Base-by-base conservation (phyloP, 2,888 invertebrate genomes). In the Pheosia tremula region DNA sequence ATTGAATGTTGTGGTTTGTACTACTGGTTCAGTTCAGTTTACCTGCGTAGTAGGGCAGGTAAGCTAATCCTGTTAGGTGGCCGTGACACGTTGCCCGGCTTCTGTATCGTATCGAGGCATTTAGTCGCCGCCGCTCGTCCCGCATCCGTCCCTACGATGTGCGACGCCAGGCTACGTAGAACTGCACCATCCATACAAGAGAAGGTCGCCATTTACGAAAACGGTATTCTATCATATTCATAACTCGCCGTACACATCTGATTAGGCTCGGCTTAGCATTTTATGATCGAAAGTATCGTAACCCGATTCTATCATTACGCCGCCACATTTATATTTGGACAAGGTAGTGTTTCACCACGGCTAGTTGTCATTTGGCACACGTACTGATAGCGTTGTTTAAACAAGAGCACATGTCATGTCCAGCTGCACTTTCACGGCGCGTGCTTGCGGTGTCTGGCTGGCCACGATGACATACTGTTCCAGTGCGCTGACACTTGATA, bases 31-130 rank as follows among this genome's bases (percentile, higher is more conserved):
- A 82, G 84, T 83, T 82, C 76, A 81, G 81, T 86, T 85, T 88
- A 87, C 87, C 86, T 90, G 90, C 90, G 89, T 86, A 91, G 88
- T 91, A 84, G 91, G 89, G 85, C 91, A 89, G 88, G 91, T 90
- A 83, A 81, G 84, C 71, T 86, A 93, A 93, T 93, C 93, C 93
- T 90, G 92, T 93, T 93, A 93, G 91, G 85, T 91, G 93, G 86
- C 93, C 93, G 87, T 93, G 93, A 93, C 93, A 92, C 83, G 88
- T 83, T 91, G 88, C 85, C 88, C 89, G 91, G 91, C 90, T 91
- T 91, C 90, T 87, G 82, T 82, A 77, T 81, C 69, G 82, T 82
- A 77, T 81, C 69, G 83, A 85, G 84, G 84, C 86, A 86, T 88
- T 87, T 84, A 86, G 83, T 87, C 82, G 77, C 76, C 72, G 81